Conservation (phyloP, 2,113 vertebrate species). For the Lophius piscatorius region DNA sequence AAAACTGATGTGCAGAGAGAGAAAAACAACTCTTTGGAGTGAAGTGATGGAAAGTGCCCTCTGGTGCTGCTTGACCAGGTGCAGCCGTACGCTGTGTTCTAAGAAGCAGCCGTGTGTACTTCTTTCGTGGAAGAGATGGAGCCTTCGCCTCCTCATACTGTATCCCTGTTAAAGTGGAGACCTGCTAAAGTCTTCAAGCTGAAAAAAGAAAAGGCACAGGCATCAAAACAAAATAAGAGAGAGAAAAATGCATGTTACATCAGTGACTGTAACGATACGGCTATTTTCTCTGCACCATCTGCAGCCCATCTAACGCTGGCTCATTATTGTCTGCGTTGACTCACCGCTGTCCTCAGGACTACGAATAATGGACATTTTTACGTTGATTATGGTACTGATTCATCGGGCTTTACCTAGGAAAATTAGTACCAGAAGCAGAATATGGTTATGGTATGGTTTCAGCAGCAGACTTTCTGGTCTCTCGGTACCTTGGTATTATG, state of each 20-base stretch:
- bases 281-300: no score
- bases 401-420: no score
- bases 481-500: no score
- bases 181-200: slow-evolving; percentile 8
- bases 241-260: background rate
- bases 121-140: slow-evolving; percentile 24
- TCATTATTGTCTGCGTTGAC: no score
- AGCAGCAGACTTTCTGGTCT: no score
- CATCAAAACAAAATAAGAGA: background rate
- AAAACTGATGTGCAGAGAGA: slow-evolving; percentile 27
- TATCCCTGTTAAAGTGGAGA: slow-evolving; percentile 22
- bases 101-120: slow-evolving; percentile 38
- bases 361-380: no score
- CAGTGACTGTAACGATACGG: background rate
- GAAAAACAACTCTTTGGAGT: slow-evolving; percentile 50
- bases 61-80: slow-evolving; percentile 53
- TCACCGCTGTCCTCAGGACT: no score
- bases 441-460: no score
- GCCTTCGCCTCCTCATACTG: slow-evolving; percentile 23
- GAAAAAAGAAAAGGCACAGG: background rate
- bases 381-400: no score
- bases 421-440: no score
- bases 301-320: no score
- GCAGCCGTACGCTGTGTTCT: slow-evolving; percentile 24
- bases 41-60: slow-evolving; percentile 51